Base-by-base conservation (phyloP, 2,113 vertebrate genomes). In the Ptilonorhynchus violaceus region DNA sequence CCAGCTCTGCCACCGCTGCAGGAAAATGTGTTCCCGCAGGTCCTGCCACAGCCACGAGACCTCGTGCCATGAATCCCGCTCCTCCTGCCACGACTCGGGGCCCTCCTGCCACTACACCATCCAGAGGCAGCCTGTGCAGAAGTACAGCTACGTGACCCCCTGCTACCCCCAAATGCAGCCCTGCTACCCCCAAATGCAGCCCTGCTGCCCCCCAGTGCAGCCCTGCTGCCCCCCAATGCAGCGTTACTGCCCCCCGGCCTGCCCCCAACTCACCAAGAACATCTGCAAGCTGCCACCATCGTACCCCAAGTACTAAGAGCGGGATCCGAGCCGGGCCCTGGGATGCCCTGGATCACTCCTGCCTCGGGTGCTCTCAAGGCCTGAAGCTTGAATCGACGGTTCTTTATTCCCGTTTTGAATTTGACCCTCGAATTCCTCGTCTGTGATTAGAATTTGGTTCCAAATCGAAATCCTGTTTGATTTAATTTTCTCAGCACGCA, bases 311-410 rank as follows among this genome's bases (percentile, higher is more conserved):
- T 96, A 64, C 19, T 92, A 66, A 49, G 5, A 15, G 27, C 33
- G 18, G 53, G 50, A 74, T 15, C 13, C 0, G 0, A 0, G 17
- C 39, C 19, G 0, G 1, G 28, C 49, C 9, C 37, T 12, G 8
- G 15, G 42, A 62, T 7, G 25, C 11, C 2, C 18, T 0, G 1
- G 22, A 31, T 82, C 4, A 0, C 12, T 69, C 6, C 28, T 18
- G 13, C 55, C 30, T 22, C 2, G 23, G 58, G 4, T 31, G 35
- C 2, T 74, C 22, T 37, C 3, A 0, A 0, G 1, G 47, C 17
- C 46, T 44, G 4, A 73, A 69, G 20, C 3, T 41, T 16, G 37
- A 33, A 10, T 11, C 2, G 0, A 3, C 3, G 37, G 6, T 2
- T 73, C 44, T 33, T 39, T 11, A 13, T 15, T 59, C 52, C 41